Conservation (phyloP, 2,113 vertebrate species). For the Phoxinus phoxinus region DNA sequence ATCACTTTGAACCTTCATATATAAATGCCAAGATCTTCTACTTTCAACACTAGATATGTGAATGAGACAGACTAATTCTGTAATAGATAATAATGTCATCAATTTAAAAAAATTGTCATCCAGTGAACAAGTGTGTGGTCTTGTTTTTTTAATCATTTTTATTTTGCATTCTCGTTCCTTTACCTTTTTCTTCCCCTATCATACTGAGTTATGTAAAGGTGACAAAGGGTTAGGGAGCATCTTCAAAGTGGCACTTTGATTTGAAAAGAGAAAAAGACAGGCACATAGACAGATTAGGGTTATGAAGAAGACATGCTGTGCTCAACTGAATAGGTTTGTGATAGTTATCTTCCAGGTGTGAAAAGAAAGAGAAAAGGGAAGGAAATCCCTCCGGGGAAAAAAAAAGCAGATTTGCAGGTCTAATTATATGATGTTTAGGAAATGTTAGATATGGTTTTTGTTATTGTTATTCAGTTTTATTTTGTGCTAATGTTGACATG, state of each 20-base stretch:
- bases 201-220: conserved; percentile 47
- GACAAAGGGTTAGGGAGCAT: conserved; percentile 48
- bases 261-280: conserved; percentile 33
- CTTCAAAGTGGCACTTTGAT: conserved; percentile 66
- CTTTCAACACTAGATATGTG: neutral
- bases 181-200: conserved; percentile 59
- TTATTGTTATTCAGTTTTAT: neutral
- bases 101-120: conserved; percentile 41
- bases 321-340: conserved; percentile 54
- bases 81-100: conserved; percentile 31
- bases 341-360: conserved; percentile 73
- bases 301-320: conserved; percentile 45
- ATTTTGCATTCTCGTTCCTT: conserved; percentile 34
- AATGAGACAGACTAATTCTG: neutral
- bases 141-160: conserved; percentile 38
- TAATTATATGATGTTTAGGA: neutral
- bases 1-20: conserved; percentile 38
- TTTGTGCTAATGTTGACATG: neutral
- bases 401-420: neutral
- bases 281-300: conserved; percentile 51
- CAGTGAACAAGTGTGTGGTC: conserved; percentile 65
- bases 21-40: conserved; percentile 26
- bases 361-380: conserved; percentile 57
- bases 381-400: neutral
- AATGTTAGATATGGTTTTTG: neutral